Evolutionary conservation across 1,140 invertebrate genomes (phyloP), one percentile per base, ranked within the genome.

Genomic region (Proctacanthus coquilletti): DNA sequence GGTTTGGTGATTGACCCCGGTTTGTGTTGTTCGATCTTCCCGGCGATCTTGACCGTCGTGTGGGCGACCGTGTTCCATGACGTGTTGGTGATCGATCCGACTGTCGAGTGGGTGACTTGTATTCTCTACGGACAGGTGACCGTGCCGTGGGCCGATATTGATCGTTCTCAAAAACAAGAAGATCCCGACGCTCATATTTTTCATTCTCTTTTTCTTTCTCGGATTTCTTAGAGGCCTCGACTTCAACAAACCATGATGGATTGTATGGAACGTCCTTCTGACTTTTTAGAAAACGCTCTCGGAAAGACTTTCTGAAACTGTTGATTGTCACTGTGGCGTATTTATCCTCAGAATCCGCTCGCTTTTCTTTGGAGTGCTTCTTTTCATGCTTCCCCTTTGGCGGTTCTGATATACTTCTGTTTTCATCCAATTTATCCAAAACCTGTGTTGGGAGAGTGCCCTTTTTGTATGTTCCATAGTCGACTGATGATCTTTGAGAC

Each of bases 181-280:
- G 53, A 14, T 57, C 54, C 0, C 50, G 46, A 3, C 54, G 52
- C 41, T 57, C 54, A 39, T 57, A 53, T 32, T 57, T 56, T 31
- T 45, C 46, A 2, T 13, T 13, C 11, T 18, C 18, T 20, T 36
- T 36, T 4, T 13, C 18, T 5, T 21, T 18, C 23, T 18, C 36
- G 20, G 5, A 0, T 6, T 38, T 27, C 10, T 17, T 34, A 19
- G 15, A 11, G n/a, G 18, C 2, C 20, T 36, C 15, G 4, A 58
- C 55, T 36, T 53, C 50, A 1, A 58, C 52, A 32, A 58, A 58
- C 55, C 55, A 58, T 36, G 55, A 48, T 18, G 55, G 55, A 53
- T 58, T 58, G 10, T 58, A 49, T 0, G 55, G 46, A 2, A 47
- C 35, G 18, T 58, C 45, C 21, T 55, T 52, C 21, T 58, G 54